Base-by-base conservation (phyloP, 2,888 invertebrate species). In the Aporophyla lueneburgensis region DNA sequence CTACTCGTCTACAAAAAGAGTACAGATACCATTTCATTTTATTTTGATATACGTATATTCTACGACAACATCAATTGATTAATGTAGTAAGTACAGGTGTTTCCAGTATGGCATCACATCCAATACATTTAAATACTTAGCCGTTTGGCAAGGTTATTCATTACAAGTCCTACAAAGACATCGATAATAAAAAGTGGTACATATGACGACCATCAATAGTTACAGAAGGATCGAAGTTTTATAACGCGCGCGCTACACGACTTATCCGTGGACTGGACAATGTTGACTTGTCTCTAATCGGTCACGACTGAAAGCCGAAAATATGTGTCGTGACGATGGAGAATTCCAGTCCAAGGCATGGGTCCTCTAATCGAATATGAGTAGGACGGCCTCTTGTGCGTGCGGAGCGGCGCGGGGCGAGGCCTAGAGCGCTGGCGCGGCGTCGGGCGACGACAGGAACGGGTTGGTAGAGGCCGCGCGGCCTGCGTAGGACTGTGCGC, bases 401-500 rank as follows among this genome's bases (percentile, higher is more conserved):
- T 70, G 75, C 56, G 73, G 43, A 58, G 83, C 74, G 74, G 84
- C 76, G 73, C 81, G 81, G n/a, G 65, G 54, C 71, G 40, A 5
- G 71, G 49, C 71, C 87, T 87, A 87, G 66, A 86, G 79, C 40
- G 86, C 83, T 24, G 83, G 81, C 33, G 86, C 78, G 33, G 83
- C 70, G 78, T 75, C 84, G 33, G 86, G 81, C 65, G 87, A 78
- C 10, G 84, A 63, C 63, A 91, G 87, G 91, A 91, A 91, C 56
- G 91, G 91, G 89, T 91, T 91, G 83, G 91, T 91, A 70, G 65
- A 74, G 10, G 92, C 56, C 74, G 65, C 86, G 83, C 84, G 92
- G 91, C 14, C 85, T 5, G 97, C 96, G 88, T 80, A 80, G 16
- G 79, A 74, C 87, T 59, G 92, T 78, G 77, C 67, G 7, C 93